Percentiles rank a stretch among this genome's conserved stretches.
Evolutionary conservation across 1,140 invertebrate species (phyloP).

Genomic region (Aphaenogaster ashmeadi): DNA sequence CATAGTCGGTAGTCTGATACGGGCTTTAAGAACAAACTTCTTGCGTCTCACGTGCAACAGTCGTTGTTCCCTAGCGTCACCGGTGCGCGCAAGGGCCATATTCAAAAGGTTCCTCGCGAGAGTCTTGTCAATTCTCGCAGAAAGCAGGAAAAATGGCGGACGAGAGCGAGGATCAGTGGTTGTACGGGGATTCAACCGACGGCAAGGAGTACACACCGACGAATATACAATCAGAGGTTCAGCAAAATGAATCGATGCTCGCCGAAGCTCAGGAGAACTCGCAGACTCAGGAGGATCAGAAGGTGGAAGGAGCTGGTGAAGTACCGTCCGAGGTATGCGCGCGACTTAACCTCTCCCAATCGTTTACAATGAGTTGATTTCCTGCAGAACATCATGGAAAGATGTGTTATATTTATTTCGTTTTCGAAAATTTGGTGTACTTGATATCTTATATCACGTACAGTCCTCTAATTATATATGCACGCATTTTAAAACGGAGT

Average conservation of each 20-base stretch:
- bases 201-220: conserved; percentile 79
- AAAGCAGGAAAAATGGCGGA: conserved; percentile 88
- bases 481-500: background rate
- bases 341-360: conserved; percentile 73
- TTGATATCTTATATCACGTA: background rate
- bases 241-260: conserved; percentile 78
- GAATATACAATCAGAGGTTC: conserved; percentile 76
- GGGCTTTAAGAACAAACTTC: no score
- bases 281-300: conserved; percentile 70
- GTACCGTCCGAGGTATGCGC: conserved; percentile 68
- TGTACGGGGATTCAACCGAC: conserved; percentile 90
- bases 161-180: conserved; percentile 92
- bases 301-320: conserved; percentile 68
- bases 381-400: background rate
- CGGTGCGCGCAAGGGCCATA: no score
- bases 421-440: background rate
- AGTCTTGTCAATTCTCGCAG: conserved; percentile 49
- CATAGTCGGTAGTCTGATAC: no score
- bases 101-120: background rate
- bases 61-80: no score
- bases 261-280: conserved; percentile 79
- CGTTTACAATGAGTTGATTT: conserved; percentile 23
- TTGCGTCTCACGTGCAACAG: no score
- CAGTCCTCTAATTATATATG: background rate
- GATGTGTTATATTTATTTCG: background rate